A percentile compares a stretch with the other conserved stretches of the same genome.
Evolutionary conservation across 2,797 vertebrate species (phyloP).

Genomic region (Kryptopterus vitreolus): DNA sequence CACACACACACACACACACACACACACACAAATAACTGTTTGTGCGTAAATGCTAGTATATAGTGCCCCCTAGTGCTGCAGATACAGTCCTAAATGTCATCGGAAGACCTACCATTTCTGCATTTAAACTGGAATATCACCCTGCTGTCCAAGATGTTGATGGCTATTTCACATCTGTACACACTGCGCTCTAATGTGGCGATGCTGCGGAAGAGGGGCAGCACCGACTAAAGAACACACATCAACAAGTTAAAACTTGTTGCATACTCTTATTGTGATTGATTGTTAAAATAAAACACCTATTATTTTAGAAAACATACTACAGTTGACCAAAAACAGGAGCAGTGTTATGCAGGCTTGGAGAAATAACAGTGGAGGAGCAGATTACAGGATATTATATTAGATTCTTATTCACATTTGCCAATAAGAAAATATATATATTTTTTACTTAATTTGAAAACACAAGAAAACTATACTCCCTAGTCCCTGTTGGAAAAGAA

Average conservation of each 20-base stretch:
- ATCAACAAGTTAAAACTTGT: not conserved
- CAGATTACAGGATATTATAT: not conserved
- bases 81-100: not conserved
- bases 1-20: no score
- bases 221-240: constrained; percentile 74
- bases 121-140: constrained; percentile 86
- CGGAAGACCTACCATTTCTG: constrained; percentile 77
- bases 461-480: no score
- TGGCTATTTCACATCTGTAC: constrained; percentile 82
- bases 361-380: no score
- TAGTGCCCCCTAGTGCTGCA: constrained; percentile 9
- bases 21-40: no score
- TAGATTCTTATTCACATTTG: not conserved
- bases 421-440: no score
- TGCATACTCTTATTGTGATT: not conserved
- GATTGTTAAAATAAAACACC: not conserved
- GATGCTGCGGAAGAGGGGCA: constrained; percentile 85
- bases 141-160: constrained; percentile 61
- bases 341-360: not conserved
- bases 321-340: not conserved
- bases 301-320: not conserved
- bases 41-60: not conserved
- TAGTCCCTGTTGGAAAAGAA: no score
- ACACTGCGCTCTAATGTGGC: constrained; percentile 84
- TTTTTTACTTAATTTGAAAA: no score